Percentiles rank a stretch among this genome's conserved stretches.
phyloP scores from a whole-genome alignment of 2,888 invertebrate genomes.

The Hydraecia micacea region DNA sequence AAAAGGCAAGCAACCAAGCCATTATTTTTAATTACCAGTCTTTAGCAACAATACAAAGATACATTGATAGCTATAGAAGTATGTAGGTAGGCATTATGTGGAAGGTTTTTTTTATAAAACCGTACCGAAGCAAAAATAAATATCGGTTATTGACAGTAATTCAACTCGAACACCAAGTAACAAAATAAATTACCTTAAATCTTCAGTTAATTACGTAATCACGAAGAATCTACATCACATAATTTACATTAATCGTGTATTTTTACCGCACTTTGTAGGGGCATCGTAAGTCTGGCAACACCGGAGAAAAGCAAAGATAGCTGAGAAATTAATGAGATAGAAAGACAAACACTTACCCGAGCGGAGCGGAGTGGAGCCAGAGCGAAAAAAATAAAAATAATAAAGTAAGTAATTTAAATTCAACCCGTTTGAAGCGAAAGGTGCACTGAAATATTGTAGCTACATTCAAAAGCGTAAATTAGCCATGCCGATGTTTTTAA shows the following conservation, averaged over 20 bases:
- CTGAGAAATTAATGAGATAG: conserved; percentile 59
- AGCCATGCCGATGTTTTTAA: conserved; percentile 5
- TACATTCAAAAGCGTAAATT: conserved; percentile 22
- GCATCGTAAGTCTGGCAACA: conserved; percentile 41
- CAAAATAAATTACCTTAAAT: too few species aligned
- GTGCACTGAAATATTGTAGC: conserved; percentile 40
- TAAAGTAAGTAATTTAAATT: conserved; percentile 56
- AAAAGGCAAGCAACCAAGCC: background rate
- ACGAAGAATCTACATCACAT: conserved; percentile 19
- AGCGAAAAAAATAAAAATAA: conserved; percentile 47
- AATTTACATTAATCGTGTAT: conserved; percentile 37
- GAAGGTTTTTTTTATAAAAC: background rate
- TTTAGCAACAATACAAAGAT: background rate
- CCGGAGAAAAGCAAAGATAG: conserved; percentile 55
- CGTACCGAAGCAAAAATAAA: background rate
- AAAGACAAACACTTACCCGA: conserved; percentile 58
- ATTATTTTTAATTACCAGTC: background rate
- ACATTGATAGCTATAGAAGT: background rate
- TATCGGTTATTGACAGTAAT: background rate
- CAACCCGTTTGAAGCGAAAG: conserved; percentile 41
- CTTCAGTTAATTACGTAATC: conserved; percentile 9
- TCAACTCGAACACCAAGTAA: background rate
- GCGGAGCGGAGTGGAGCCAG: conserved; percentile 25
- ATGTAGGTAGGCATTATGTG: background rate
- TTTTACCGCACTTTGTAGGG: conserved; percentile 28